Percentiles rank a stretch among this genome's conserved stretches.
Evolutionary conservation across 2,113 vertebrate genomes (phyloP).

Genomic region (Pycnonotus jocosus): DNA sequence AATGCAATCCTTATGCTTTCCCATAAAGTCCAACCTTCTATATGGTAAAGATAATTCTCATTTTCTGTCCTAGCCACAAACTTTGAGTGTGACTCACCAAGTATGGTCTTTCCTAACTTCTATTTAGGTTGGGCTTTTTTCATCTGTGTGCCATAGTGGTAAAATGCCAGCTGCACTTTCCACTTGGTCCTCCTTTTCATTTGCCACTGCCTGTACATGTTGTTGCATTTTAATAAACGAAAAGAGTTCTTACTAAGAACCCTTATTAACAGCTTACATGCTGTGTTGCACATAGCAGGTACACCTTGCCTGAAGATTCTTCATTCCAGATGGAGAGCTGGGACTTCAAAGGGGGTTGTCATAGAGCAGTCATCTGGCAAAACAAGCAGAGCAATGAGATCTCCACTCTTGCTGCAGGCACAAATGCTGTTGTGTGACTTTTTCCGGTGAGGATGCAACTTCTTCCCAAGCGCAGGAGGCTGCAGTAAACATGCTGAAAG

Average conservation of each 20-base stretch:
- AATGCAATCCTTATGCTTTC: background rate
- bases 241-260: background rate
- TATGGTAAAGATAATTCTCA: background rate
- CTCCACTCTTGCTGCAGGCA: constrained; percentile 10
- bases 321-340: background rate
- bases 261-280: constrained; percentile 20
- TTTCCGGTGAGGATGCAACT: background rate
- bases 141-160: background rate
- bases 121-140: background rate
- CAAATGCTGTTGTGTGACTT: background rate
- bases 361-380: background rate
- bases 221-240: constrained; percentile 24
- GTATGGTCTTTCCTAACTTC: background rate
- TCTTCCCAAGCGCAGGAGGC: background rate
- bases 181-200: background rate
- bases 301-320: background rate
- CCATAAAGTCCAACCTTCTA: background rate
- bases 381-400: constrained; percentile 9
- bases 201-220: background rate
- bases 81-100: background rate
- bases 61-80: constrained; percentile 1
- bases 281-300: background rate
- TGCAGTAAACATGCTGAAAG: background rate
- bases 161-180: background rate
- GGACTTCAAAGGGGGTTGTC: constrained; percentile 27